These are phyloP conservation scores for Deroplatys truncata DNA, from an alignment of 2,888 invertebrate species.

Conservation along the genomic window DNA sequence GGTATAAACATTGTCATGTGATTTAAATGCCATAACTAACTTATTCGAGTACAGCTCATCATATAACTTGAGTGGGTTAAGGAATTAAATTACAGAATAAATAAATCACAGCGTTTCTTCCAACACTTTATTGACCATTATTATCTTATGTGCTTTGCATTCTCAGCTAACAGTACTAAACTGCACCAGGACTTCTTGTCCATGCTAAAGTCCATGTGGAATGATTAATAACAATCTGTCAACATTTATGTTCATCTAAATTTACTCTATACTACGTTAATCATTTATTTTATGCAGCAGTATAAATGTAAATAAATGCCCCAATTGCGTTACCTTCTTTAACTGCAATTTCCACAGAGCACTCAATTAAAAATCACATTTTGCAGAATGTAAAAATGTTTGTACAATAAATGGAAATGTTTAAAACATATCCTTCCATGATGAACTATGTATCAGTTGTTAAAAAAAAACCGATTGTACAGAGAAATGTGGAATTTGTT, in stretches of 20 bases:
- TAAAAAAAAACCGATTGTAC: background rate
- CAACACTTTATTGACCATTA: background rate
- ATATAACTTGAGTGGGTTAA: too few relatives aligned
- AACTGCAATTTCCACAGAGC: background rate
- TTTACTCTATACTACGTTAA: background rate
- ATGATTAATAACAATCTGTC: background rate
- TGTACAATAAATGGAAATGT: constrained; percentile 6
- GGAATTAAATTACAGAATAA: background rate
- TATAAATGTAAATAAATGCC: background rate
- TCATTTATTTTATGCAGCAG: background rate
- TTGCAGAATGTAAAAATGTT: background rate
- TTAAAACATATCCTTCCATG: background rate
- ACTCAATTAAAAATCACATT: background rate
- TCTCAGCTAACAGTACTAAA: background rate
- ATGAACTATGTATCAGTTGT: background rate
- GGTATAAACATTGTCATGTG: too few relatives aligned
- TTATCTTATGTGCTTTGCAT: background rate
- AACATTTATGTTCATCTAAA: background rate
- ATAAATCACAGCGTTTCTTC: background rate
- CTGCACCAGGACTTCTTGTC: background rate
- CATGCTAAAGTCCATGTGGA: background rate
- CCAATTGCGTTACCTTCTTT: background rate
- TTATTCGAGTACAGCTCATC: too few relatives aligned
- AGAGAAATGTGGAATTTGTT: background rate
- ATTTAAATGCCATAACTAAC: too few relatives aligned